Percentiles rank a stretch among this genome's conserved stretches.
Conservation (phyloP, 2,888 invertebrate genomes). For the Pachymerium ferrugineum region DNA sequence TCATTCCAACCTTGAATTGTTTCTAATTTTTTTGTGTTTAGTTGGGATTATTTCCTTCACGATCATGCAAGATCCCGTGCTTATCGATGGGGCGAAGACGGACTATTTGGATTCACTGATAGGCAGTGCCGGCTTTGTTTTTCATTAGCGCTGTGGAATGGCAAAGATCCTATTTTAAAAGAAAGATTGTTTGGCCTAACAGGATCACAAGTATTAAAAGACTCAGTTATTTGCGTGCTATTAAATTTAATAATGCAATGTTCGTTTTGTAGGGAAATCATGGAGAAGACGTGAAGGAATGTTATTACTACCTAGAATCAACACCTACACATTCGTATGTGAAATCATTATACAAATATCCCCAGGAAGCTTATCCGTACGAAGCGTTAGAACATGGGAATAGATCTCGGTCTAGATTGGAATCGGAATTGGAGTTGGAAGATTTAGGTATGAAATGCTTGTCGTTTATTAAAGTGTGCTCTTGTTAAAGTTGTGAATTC, state of each 20-base stretch:
- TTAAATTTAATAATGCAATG: background rate
- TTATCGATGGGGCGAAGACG: constrained; percentile 48
- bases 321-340: constrained; percentile 47
- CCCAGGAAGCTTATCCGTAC: constrained; percentile 46
- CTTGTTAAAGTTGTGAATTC: background rate
- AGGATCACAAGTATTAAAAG: constrained; percentile 43
- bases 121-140: constrained; percentile 44
- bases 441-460: constrained; percentile 43
- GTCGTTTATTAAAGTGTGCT: background rate
- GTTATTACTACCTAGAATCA: constrained; percentile 46
- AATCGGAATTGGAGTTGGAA: constrained; percentile 46
- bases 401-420: constrained; percentile 38
- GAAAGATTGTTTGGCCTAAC: constrained; percentile 47
- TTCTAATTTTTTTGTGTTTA: no score
- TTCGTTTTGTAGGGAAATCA: constrained; percentile 46
- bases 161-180: constrained; percentile 46
- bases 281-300: constrained; percentile 49
- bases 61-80: constrained; percentile 43
- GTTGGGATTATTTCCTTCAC: constrained; percentile 46
- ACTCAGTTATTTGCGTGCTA: background rate
- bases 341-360: constrained; percentile 47
- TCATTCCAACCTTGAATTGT: background rate
- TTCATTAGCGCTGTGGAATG: constrained; percentile 46
- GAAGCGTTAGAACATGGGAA: constrained; percentile 41
- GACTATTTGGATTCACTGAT: constrained; percentile 46